These are phyloP conservation scores for Chlorodrepanis virens DNA, from an alignment of 2,113 vertebrate genomes.

Conservation along the genomic window DNA sequence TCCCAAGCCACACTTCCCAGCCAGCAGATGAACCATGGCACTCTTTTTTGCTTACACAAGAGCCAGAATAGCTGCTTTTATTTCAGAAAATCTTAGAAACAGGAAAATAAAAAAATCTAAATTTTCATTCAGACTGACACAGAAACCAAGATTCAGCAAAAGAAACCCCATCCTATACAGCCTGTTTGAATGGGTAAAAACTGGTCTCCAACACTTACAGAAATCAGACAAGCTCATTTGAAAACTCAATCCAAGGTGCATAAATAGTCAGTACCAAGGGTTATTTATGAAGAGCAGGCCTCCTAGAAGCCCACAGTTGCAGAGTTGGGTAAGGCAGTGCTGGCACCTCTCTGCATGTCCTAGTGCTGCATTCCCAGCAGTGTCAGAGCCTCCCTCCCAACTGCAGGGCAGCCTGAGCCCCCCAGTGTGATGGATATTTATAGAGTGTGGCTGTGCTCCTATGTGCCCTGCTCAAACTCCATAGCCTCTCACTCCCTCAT, in stretches of 20 bases:
- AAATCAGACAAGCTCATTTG: background rate
- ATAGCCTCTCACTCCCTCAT: background rate
- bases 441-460: background rate
- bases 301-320: background rate
- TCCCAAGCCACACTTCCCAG: background rate
- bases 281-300: background rate
- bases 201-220: background rate
- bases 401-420: background rate
- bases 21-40: fast-evolving
- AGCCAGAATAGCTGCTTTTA: background rate
- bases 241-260: background rate
- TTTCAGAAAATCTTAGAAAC: background rate
- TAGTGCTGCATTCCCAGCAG: background rate
- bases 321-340: background rate
- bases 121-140: background rate
- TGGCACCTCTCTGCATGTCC: background rate
- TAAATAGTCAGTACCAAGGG: background rate
- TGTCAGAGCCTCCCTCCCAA: background rate
- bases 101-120: background rate
- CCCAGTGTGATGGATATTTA: background rate
- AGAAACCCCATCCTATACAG: background rate
- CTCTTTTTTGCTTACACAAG: background rate
- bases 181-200: background rate
- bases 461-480: background rate
- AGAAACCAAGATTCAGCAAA: background rate